phyloP scores from a whole-genome alignment of 2,797 vertebrate species.

The Poliocrania exsul region DNA sequence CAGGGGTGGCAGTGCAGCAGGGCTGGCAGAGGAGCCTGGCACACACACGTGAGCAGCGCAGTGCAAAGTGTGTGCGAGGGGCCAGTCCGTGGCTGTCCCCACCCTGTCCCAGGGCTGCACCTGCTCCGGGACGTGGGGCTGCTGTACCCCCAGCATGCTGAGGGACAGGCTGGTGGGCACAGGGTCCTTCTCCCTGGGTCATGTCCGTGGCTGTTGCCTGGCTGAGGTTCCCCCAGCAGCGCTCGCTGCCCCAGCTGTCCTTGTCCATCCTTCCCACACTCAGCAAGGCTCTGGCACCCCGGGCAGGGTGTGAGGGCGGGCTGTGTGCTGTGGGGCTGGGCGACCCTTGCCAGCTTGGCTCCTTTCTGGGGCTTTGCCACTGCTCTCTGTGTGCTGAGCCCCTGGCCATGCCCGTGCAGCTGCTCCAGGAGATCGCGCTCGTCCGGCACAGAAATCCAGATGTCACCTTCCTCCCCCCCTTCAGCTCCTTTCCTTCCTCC shows the following conservation, averaged over 20 bases:
- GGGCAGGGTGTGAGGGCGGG: neutral
- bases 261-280: neutral
- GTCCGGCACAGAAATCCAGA: neutral
- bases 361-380: neutral
- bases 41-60: rapidly evolving
- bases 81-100: neutral
- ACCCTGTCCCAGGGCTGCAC: neutral
- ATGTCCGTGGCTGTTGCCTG: neutral
- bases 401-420: rapidly evolving
- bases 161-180: neutral
- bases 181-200: neutral
- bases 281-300: rapidly evolving
- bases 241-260: neutral
- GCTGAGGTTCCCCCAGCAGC: neutral
- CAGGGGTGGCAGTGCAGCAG: rapidly evolving
- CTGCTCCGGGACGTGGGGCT: neutral
- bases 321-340: rapidly evolving
- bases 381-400: neutral
- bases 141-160: rapidly evolving
- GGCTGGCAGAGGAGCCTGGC: neutral
- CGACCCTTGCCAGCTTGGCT: neutral
- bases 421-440: rapidly evolving
- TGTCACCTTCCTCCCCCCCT: conserved; percentile 42
- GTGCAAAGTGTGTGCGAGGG: rapidly evolving
- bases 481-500: conserved; percentile 45